Evolutionary conservation across 2,797 vertebrate genomes (phyloP).

Genomic region (Microctenopoma stevenorrisi): DNA sequence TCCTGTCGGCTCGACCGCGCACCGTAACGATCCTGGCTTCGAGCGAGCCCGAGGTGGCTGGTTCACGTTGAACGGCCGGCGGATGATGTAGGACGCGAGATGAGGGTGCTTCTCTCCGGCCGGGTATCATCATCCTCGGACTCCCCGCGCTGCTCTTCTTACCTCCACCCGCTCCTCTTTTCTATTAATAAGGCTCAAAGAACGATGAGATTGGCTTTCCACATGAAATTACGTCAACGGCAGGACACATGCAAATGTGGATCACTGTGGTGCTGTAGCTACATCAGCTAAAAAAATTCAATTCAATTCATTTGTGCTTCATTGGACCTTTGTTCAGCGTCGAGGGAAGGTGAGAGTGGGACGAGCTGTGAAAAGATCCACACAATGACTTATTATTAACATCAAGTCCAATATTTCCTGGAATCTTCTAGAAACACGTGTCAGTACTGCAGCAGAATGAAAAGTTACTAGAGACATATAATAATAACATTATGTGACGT

Average conservation of each 20-base stretch:
- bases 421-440: no score
- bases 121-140: conserved; percentile 42
- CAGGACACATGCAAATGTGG: conserved; percentile 21
- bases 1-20: conserved; percentile 4
- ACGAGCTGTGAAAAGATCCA: background rate
- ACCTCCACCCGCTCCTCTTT: conserved; percentile 28
- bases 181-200: conserved; percentile 40
- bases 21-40: conserved; percentile 25
- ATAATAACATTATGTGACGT: background rate
- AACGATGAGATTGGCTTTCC: conserved; percentile 24
- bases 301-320: background rate
- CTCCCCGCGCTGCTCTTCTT: conserved; percentile 30
- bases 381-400: no score
- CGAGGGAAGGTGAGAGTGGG: background rate
- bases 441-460: no score
- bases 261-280: background rate
- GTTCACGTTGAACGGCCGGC: conserved; percentile 32
- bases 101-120: conserved; percentile 48
- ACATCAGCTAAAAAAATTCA: background rate
- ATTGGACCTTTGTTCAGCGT: background rate
- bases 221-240: background rate
- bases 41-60: conserved; percentile 28
- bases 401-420: no score
- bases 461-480: no score
- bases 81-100: conserved; percentile 43